Conservation (phyloP, 2,888 invertebrate species). For the Dryobota labecula region DNA sequence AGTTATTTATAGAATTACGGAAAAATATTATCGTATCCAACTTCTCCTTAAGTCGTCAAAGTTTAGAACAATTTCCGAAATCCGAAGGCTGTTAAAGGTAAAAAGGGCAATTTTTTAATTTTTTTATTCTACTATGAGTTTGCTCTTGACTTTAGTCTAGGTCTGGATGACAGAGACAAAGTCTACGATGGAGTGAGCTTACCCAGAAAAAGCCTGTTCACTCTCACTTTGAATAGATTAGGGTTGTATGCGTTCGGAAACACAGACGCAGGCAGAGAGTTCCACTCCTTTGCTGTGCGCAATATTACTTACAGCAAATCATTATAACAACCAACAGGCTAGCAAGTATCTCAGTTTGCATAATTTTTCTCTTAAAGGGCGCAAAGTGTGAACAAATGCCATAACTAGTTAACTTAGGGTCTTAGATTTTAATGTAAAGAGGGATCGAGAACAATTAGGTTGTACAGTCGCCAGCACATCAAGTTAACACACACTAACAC, state of each 20-base stretch:
- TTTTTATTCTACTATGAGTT: too few species aligned
- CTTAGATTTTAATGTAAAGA: conserved; percentile 46
- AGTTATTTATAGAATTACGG: conserved; percentile 11
- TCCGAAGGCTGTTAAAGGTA: conserved; percentile 14
- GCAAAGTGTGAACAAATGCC: conserved; percentile 18
- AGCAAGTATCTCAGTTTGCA: conserved; percentile 36
- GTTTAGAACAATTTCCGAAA: conserved; percentile 27
- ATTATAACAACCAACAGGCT: conserved; percentile 22
- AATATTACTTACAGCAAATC: conserved; percentile 47
- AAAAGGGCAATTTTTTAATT: conserved; percentile 29
- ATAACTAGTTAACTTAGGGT: conserved; percentile 21
- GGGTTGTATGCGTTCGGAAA: too few species aligned
- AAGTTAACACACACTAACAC: too few species aligned
- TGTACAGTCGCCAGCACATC: too few species aligned
- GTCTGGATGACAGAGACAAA: too few species aligned
- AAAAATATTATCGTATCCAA: conserved; percentile 34
- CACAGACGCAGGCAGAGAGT: too few species aligned
- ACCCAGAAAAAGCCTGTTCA: too few species aligned
- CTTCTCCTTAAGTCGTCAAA: conserved; percentile 7
- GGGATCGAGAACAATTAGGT: conserved; percentile 17
- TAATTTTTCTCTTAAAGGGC: conserved; percentile 33
- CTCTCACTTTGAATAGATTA: too few species aligned
- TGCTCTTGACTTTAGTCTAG: too few species aligned
- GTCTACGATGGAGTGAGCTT: too few species aligned
- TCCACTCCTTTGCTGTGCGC: too few species aligned